These are phyloP conservation scores for Pogonocichla stellata DNA, from an alignment of 2,113 vertebrate genomes.

Conservation along the genomic window DNA sequence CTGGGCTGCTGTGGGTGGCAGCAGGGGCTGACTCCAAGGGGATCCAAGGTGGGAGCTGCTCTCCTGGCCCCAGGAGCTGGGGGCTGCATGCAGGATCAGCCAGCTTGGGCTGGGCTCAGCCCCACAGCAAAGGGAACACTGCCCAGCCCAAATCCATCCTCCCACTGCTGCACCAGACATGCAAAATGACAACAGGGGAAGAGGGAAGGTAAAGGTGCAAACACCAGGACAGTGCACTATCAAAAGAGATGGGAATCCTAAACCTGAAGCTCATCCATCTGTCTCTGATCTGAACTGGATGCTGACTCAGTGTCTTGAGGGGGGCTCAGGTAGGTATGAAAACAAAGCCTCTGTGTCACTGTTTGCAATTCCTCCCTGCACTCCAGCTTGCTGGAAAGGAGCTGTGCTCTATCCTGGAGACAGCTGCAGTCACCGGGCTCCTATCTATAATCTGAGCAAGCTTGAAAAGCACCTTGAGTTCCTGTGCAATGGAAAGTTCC, in stretches of 20 bases:
- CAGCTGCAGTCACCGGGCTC: not conserved
- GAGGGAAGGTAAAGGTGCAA: not conserved
- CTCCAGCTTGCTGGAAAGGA: not conserved
- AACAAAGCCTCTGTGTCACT: not conserved
- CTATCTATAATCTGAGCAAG: not conserved
- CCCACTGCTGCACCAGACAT: rapidly evolving
- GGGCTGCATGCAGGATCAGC: not conserved
- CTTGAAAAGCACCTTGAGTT: constrained; percentile 60
- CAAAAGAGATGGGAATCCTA: not conserved
- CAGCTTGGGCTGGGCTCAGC: not conserved
- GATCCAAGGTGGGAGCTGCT: rapidly evolving
- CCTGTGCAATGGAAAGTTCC: not conserved
- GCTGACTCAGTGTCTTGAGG: not conserved
- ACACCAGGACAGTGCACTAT: not conserved
- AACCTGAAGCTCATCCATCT: not conserved
- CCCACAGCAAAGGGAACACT: not conserved
- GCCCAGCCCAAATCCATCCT: not conserved
- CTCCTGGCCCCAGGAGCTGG: not conserved
- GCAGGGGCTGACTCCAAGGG: not conserved
- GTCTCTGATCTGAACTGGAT: not conserved
- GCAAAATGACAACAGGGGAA: not conserved
- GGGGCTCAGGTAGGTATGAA: not conserved
- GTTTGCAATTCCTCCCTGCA: not conserved
- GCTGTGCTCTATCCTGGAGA: not conserved
- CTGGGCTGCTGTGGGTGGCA: not conserved